phyloP scores from a whole-genome alignment of 2,113 vertebrate genomes.

The Sialia sialis region DNA sequence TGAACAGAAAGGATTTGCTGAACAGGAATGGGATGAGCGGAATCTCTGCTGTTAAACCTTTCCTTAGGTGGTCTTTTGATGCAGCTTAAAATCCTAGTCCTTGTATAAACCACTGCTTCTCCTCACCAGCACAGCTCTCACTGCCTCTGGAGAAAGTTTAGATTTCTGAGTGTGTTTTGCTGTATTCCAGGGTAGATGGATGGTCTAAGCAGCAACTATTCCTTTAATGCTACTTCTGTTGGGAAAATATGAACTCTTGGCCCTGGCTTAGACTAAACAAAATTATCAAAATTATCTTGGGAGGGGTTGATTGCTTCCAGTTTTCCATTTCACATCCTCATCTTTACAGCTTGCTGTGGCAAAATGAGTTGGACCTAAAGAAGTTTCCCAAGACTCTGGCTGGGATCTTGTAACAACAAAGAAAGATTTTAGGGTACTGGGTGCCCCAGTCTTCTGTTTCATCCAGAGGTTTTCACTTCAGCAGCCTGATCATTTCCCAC shows the following conservation, averaged over 20 bases:
- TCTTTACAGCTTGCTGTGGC: not conserved
- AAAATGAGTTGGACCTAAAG: not conserved
- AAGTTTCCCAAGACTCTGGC: not conserved
- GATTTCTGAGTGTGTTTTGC: not conserved
- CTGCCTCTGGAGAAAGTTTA: not conserved
- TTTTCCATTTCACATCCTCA: not conserved
- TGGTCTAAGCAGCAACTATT: not conserved
- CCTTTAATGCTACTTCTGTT: not conserved
- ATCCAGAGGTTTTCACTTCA: not conserved
- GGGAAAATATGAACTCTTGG: not conserved
- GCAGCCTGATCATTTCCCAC: not conserved
- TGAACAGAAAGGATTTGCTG: not conserved
- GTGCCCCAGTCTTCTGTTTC: not conserved
- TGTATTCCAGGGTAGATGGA: not conserved
- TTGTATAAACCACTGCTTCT: not conserved
- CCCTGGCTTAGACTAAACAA: not conserved
- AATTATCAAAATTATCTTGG: not conserved
- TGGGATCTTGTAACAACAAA: not conserved
- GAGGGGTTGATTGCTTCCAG: not conserved
- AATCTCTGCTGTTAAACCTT: not conserved
- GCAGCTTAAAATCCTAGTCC: not conserved
- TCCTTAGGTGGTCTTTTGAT: not conserved
- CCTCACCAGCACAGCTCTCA: not conserved
- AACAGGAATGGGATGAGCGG: not conserved
- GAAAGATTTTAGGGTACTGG: not conserved